These are phyloP conservation scores for Sinohyriopsis cumingii DNA, from an alignment of 2,888 invertebrate species.

Conservation along the genomic window DNA sequence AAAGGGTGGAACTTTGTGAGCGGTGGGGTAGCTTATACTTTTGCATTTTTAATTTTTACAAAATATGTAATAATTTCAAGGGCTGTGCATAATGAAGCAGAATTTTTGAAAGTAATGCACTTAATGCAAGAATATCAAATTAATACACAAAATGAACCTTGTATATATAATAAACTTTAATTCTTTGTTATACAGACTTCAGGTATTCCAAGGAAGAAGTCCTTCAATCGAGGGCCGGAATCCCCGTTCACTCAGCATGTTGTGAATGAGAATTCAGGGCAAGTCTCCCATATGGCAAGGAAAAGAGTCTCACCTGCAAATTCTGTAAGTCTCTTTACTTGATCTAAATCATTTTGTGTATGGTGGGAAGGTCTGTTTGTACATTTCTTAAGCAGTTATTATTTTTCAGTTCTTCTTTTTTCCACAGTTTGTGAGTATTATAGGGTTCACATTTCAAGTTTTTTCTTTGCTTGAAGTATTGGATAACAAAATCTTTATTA, in stretches of 20 bases:
- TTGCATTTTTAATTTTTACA: too few relatives aligned
- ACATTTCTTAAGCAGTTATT: neutral
- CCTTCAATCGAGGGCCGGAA: constrained; percentile 45
- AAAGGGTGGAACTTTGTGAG: too few relatives aligned
- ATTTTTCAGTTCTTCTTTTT: neutral
- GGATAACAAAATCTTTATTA: too few relatives aligned
- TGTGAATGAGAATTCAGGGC: constrained; percentile 52
- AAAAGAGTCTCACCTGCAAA: constrained; percentile 55
- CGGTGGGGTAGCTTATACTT: too few relatives aligned
- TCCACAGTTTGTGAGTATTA: neutral
- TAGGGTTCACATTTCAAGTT: neutral
- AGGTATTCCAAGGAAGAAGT: constrained; percentile 37
- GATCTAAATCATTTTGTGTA: neutral
- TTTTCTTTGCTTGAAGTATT: too few relatives aligned
- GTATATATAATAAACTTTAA: neutral
- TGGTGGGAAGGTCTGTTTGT: too few relatives aligned
- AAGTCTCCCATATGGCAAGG: constrained; percentile 23
- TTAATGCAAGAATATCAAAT: too few relatives aligned
- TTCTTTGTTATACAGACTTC: constrained; percentile 6
- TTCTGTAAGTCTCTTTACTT: constrained; percentile 47
- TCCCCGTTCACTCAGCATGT: constrained; percentile 66
- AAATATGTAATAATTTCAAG: too few relatives aligned
- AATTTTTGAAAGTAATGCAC: too few relatives aligned
- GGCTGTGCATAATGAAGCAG: too few relatives aligned
- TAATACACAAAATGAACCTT: neutral